These are phyloP conservation scores for Gavia stellata DNA, from an alignment of 2,113 vertebrate genomes.

Conservation along the genomic window DNA sequence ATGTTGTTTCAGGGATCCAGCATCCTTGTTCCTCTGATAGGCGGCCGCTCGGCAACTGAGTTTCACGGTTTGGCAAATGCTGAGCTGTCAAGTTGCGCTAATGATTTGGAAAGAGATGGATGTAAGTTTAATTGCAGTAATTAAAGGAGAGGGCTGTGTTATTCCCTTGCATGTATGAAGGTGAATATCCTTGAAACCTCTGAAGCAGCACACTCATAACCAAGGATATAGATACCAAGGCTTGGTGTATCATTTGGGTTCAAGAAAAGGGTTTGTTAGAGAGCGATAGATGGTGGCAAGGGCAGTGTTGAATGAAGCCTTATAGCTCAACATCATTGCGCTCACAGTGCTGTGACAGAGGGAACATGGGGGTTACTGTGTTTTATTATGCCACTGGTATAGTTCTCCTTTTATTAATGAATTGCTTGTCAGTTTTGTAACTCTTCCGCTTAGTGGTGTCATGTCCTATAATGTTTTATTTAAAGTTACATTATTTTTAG, in stretches of 20 bases:
- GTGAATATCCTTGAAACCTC: background rate
- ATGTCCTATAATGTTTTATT: background rate
- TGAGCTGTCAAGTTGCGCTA: slow-evolving; percentile 24
- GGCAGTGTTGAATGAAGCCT: background rate
- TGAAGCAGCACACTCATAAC: background rate
- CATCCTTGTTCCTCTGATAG: background rate
- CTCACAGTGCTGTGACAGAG: background rate
- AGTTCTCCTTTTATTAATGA: background rate
- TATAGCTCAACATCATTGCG: background rate
- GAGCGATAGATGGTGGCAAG: background rate
- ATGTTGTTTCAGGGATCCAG: slow-evolving; percentile 5
- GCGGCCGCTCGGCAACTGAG: background rate
- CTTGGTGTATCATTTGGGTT: background rate
- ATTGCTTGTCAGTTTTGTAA: background rate
- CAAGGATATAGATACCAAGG: background rate
- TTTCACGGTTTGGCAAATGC: background rate
- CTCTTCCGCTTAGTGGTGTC: background rate
- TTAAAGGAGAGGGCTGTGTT: slow-evolving; percentile 13
- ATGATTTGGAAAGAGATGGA: slow-evolving; percentile 59
- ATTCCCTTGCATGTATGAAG: background rate
- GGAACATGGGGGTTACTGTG: background rate
- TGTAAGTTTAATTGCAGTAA: slow-evolving; percentile 44
- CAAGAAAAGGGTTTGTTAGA: background rate
- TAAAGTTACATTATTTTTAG: background rate
- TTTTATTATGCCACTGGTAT: background rate